These are phyloP conservation scores for Melanocharis versteri DNA, from an alignment of 2,113 vertebrate genomes.

Conservation along the genomic window DNA sequence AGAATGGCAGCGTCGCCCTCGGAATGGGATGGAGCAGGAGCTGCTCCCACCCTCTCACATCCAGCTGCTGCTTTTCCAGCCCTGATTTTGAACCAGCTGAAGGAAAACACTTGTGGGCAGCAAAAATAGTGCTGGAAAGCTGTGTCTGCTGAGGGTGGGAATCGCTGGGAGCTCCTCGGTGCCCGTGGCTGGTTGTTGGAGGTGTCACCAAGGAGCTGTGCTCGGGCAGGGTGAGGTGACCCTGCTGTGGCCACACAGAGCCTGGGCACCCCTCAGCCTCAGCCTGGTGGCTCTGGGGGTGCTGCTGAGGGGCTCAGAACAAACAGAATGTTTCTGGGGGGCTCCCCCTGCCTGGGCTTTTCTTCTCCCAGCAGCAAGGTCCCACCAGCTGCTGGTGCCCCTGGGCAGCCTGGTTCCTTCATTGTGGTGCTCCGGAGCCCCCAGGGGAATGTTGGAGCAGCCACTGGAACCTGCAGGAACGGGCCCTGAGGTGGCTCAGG, in stretches of 20 bases:
- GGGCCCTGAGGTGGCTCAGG: constrained; percentile 4
- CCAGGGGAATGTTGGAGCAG: constrained; percentile 43
- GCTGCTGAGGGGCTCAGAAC: not conserved
- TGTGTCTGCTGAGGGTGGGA: not conserved
- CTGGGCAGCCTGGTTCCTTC: not conserved
- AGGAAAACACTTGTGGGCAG: not conserved
- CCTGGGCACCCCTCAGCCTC: not conserved
- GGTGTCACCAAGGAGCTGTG: not conserved
- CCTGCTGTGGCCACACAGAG: not conserved
- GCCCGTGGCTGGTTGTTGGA: not conserved
- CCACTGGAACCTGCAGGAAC: constrained; percentile 25
- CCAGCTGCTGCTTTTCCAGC: not conserved
- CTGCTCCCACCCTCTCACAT: not conserved
- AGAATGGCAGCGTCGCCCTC: not conserved
- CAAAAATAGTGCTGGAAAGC: not conserved
- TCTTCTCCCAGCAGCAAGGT: not conserved
- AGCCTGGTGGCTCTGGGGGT: fast-evolving
- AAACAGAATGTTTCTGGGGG: not conserved
- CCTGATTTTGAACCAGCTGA: not conserved
- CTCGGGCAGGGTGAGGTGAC: not conserved
- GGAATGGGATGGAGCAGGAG: not conserved
- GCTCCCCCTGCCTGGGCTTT: not conserved
- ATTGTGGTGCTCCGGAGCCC: not conserved
- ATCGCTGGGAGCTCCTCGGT: not conserved
- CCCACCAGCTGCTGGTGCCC: not conserved